phyloP scores from a whole-genome alignment of 2,113 vertebrate genomes.

The Galemys pyrenaicus region DNA sequence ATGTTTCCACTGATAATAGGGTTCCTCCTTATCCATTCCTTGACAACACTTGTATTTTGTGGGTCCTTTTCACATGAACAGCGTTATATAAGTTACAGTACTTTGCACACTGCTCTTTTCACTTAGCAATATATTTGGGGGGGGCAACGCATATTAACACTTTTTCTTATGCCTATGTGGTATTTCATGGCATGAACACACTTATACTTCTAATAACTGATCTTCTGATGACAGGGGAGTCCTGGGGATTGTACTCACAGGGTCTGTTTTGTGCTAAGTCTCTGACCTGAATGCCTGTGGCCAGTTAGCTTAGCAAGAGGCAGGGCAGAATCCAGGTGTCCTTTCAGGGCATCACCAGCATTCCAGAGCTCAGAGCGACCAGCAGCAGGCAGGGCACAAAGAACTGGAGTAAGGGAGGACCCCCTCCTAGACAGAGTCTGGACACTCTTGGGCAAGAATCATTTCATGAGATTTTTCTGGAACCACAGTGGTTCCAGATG shows the following conservation, averaged over 20 bases:
- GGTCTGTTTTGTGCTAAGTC: not conserved
- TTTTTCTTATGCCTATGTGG: not conserved
- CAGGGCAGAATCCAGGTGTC: not conserved
- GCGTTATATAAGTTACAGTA: not conserved
- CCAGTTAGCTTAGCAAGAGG: not conserved
- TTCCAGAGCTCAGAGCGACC: not conserved
- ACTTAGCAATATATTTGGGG: not conserved
- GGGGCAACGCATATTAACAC: not conserved
- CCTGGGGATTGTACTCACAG: not conserved
- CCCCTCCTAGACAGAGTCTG: not conserved
- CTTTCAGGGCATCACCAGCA: not conserved
- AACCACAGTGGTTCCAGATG: not conserved
- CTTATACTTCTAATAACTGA: not conserved
- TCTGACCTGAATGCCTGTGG: not conserved
- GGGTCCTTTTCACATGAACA: not conserved
- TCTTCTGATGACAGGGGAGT: not conserved
- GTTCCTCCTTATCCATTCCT: no score
- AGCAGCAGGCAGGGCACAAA: not conserved
- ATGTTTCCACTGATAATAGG: no score
- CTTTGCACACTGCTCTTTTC: not conserved
- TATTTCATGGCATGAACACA: not conserved
- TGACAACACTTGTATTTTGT: no score
- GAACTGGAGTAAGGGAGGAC: not conserved
- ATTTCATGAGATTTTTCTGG: not conserved
- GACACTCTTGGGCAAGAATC: not conserved